Conservation (phyloP, 2,113 vertebrate species). For the Mugil cephalus region DNA sequence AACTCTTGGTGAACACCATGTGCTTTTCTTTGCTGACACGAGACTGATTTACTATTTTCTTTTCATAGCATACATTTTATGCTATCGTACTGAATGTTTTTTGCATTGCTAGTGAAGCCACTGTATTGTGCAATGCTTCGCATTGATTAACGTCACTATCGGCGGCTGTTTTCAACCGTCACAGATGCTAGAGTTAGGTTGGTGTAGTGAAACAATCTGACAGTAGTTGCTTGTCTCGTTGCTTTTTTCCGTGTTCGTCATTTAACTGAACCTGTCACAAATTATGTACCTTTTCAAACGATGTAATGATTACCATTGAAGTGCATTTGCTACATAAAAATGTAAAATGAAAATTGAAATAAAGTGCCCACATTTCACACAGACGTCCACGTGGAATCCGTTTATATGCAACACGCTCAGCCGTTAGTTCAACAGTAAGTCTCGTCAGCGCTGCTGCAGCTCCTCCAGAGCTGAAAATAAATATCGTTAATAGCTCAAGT, state of each 20-base stretch:
- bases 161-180: constrained; percentile 47
- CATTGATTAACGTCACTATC: constrained; percentile 53
- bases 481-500: neutral
- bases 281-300: constrained; percentile 71
- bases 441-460: constrained; percentile 16
- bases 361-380: constrained; percentile 81
- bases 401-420: neutral
- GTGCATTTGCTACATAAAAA: constrained; percentile 79
- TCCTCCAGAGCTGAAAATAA: constrained; percentile 25
- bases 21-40: constrained; percentile 57
- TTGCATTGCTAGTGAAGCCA: constrained; percentile 72
- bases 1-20: constrained; percentile 59
- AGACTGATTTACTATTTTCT: constrained; percentile 35
- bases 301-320: constrained; percentile 74
- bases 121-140: constrained; percentile 71
- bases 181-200: constrained; percentile 59
- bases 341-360: constrained; percentile 71
- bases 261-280: constrained; percentile 62
- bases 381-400: constrained; percentile 6
- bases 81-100: constrained; percentile 75
- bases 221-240: constrained; percentile 70
- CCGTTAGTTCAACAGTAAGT: neutral
- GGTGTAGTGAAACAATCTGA: constrained; percentile 67
- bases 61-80: constrained; percentile 59
- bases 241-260: constrained; percentile 65